Base-by-base conservation (phyloP, 1,140 invertebrate genomes). In the Heliconius eleuchia region DNA sequence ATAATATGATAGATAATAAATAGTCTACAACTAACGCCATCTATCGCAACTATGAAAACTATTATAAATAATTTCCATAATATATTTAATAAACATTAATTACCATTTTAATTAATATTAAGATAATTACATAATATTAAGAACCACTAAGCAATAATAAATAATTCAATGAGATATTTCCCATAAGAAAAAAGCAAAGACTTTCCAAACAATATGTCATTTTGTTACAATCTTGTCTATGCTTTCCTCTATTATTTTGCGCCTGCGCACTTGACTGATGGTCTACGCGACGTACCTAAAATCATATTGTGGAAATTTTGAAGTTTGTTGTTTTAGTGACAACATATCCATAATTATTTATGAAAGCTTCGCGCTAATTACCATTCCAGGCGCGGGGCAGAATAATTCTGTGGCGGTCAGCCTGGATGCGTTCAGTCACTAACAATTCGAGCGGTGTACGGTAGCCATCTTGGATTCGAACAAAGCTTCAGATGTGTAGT, bases 401-500 rank as follows among this genome's bases (percentile, higher is more conserved):
- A 87, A 91, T 87, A 87, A 89, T 91, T 90, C 87, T 85, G 86
- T 89, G 85, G 86, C 88, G 86, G 86, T 90, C 87, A 83, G 89
- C 89, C 90, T 93, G 91, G 90, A 94, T 93, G 91, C 91, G 87
- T 92, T 92, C 89, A 89, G 89, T 90, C 91, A 92, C 90, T 90
- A 89, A 88, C 88, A 92, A 89, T 92, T 91, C 91, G 90, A 95
- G 94, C 94, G 94, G 94, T 94, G 92, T 94, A 92, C 90, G 94
- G 93, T 94, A 94, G 94, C 94, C 94, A 95, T 95, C 94, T 95
- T 95, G 93, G 93, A 94, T 92, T 93, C 89, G 93, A 94, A 95
- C 93, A 95, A 94, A 95, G 94, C 94, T 95, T 95, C 91, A 94
- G 94, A 95, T 94, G 92, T 94, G 94, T 92, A 94, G 91, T 94